A percentile compares a stretch with the other conserved stretches of the same genome.
phyloP scores from a whole-genome alignment of 2,113 vertebrate species.

The Fulmarus glacialis region DNA sequence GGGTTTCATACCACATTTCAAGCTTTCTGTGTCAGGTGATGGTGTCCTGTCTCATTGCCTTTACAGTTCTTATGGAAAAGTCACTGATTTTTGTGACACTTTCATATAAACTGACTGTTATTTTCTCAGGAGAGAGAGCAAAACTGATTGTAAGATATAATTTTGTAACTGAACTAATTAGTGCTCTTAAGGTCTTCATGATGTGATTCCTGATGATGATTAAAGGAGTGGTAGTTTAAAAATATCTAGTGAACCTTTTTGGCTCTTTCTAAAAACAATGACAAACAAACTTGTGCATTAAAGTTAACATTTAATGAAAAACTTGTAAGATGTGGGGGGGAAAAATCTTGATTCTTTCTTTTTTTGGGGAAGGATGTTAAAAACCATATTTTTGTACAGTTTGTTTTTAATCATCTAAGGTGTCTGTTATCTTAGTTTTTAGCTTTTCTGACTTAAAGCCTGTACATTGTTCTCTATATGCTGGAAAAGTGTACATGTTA shows the following conservation, averaged over 20 bases:
- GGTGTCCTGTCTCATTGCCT: neutral
- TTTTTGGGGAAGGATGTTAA: neutral
- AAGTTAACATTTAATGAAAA: neutral
- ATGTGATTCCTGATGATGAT: neutral
- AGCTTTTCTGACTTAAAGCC: neutral
- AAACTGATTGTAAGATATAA: neutral
- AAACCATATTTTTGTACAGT: neutral
- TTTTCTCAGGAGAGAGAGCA: neutral
- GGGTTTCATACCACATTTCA: neutral
- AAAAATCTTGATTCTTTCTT: neutral
- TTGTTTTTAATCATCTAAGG: neutral
- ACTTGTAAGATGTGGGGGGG: neutral
- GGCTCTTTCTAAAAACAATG: neutral
- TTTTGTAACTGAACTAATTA: conserved; percentile 29
- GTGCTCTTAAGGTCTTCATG: neutral
- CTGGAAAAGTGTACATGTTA: neutral
- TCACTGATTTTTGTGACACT: neutral
- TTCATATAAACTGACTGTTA: neutral
- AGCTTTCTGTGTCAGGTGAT: neutral
- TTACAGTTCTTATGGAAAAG: neutral
- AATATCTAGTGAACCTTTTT: neutral
- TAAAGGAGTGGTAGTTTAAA: neutral
- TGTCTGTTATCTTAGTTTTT: neutral
- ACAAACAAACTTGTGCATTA: neutral
- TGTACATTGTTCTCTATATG: neutral